A percentile compares a stretch with the other conserved stretches of the same genome.
phyloP scores from a whole-genome alignment of 2,113 vertebrate genomes.

The Chaenocephalus aceratus region DNA sequence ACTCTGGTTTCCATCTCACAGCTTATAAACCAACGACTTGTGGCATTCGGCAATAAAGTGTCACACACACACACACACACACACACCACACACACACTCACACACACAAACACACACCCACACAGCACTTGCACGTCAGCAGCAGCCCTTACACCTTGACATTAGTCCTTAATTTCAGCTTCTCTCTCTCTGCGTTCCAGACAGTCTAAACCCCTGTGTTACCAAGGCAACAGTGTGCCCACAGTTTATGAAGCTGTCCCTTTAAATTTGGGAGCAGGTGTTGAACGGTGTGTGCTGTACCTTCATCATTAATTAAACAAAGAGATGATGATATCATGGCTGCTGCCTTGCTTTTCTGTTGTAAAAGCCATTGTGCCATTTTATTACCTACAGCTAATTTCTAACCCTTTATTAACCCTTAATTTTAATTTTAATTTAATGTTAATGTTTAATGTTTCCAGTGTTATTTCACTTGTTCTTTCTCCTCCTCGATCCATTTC shows the following conservation, averaged over 20 bases:
- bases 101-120: neutral
- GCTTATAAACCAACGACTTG: constrained; percentile 47
- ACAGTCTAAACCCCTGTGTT: constrained; percentile 24
- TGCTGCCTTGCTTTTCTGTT: neutral
- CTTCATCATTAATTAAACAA: constrained; percentile 35
- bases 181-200: neutral
- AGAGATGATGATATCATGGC: constrained; percentile 23
- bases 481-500: neutral
- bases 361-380: neutral
- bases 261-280: constrained; percentile 53
- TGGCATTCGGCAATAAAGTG: constrained; percentile 42
- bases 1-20: constrained; percentile 61
- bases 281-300: constrained; percentile 3
- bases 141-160: neutral
- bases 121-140: neutral
- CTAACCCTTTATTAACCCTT: neutral
- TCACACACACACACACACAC: too few relatives aligned
- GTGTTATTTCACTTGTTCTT: neutral
- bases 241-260: constrained; percentile 34
- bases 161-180: neutral
- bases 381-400: constrained; percentile 1
- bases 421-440: too few relatives aligned
- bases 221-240: constrained; percentile 53
- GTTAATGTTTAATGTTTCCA: too few relatives aligned
- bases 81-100: too few relatives aligned